Evolutionary conservation across 2,888 invertebrate genomes (phyloP).

Genomic region (Lordiphosa andalusiaca): DNA sequence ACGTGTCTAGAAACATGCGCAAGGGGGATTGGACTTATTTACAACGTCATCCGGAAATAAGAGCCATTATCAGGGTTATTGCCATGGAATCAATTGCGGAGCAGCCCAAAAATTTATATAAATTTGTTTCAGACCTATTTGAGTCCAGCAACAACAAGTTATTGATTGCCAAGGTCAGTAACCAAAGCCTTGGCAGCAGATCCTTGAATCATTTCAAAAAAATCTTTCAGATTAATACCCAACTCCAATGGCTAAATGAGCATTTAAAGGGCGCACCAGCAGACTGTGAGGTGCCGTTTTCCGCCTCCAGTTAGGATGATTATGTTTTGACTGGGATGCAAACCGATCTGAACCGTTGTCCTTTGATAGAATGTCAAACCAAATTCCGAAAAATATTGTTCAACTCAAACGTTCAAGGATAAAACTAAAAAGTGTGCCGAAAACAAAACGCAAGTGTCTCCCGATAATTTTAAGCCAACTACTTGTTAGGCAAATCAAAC

Average conservation of each 20-base stretch:
- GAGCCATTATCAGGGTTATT: slow-evolving; percentile 54
- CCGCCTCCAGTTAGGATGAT: slow-evolving; percentile 19
- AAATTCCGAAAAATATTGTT: no score
- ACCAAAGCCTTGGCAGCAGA: not conserved
- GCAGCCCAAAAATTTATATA: slow-evolving; percentile 27
- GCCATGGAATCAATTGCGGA: slow-evolving; percentile 31
- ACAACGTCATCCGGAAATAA: slow-evolving; percentile 46
- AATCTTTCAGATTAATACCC: slow-evolving; percentile 42
- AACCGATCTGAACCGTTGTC: no score
- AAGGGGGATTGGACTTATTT: slow-evolving; percentile 52
- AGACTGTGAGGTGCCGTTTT: slow-evolving; percentile 32
- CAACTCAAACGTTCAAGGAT: not conserved
- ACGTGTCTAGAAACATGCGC: slow-evolving; percentile 36
- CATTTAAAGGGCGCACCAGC: slow-evolving; percentile 22
- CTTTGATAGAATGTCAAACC: no score
- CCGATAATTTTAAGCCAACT: slow-evolving; percentile 42
- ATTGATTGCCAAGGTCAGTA: slow-evolving; percentile 21
- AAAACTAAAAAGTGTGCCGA: not conserved
- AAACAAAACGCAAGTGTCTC: slow-evolving; percentile 11
- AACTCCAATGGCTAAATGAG: slow-evolving; percentile 46
- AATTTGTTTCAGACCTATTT: slow-evolving; percentile 37
- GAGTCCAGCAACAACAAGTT: slow-evolving; percentile 11
- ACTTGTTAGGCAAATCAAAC: slow-evolving; percentile 20
- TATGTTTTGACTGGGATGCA: no score
- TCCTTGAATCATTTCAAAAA: not conserved